phyloP scores from a whole-genome alignment of 2,113 vertebrate species.

The Stercorarius parasiticus region DNA sequence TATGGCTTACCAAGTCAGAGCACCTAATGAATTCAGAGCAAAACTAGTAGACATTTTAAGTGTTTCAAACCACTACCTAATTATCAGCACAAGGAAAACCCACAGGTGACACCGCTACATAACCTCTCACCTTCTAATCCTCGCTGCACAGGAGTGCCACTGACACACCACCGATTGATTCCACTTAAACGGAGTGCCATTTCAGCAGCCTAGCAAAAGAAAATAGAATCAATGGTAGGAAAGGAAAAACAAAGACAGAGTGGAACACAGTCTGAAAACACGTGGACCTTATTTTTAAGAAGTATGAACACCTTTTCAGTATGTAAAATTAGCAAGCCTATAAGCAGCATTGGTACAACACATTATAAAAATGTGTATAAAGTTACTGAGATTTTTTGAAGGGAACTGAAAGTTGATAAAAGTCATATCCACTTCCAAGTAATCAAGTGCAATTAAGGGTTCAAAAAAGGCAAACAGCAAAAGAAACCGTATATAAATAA shows the following conservation, averaged over 20 bases:
- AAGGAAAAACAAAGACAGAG: neutral
- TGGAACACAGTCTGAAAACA: neutral
- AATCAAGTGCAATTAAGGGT: neutral
- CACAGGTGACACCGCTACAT: neutral
- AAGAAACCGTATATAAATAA: neutral
- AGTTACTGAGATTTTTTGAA: neutral
- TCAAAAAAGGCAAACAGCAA: neutral
- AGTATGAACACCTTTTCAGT: neutral
- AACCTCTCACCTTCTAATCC: slow-evolving; percentile 88
- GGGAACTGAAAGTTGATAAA: neutral
- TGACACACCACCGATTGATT: slow-evolving; percentile 97
- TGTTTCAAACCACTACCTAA: neutral
- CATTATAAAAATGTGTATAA: neutral
- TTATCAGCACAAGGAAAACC: neutral
- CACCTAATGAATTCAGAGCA: neutral
- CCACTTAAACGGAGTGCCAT: slow-evolving; percentile 95
- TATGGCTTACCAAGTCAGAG: neutral
- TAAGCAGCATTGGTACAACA: neutral
- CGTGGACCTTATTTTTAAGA: neutral
- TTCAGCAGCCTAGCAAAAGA: slow-evolving; percentile 87
- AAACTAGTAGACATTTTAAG: neutral
- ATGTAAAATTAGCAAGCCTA: neutral
- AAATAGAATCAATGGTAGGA: neutral
- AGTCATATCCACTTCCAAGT: neutral
- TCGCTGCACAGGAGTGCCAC: slow-evolving; percentile 97